Conservation (phyloP, 2,113 vertebrate genomes). For the Cynoglossus semilaevis region DNA sequence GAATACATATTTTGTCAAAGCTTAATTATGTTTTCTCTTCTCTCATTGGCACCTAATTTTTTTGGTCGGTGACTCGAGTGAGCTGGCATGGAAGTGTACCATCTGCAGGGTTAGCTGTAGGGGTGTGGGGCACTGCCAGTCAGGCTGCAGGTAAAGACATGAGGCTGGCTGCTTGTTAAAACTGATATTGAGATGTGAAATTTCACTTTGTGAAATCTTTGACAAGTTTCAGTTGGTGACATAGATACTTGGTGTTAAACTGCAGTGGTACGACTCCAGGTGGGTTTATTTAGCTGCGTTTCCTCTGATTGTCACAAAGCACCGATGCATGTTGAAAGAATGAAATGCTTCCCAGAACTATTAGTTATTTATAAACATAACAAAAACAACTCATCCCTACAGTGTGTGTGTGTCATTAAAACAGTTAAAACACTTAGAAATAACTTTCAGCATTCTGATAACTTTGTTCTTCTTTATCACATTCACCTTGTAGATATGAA, state of each 20-base stretch:
- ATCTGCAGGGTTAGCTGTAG: background rate
- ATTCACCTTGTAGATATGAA: too few species aligned
- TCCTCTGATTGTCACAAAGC: too few species aligned
- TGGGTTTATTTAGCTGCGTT: background rate
- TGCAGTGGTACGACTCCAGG: background rate
- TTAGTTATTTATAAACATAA: too few species aligned
- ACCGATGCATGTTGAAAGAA: too few species aligned
- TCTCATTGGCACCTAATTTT: background rate
- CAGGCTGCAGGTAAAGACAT: slow-evolving; percentile 16
- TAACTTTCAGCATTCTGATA: too few species aligned
- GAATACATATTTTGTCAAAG: background rate
- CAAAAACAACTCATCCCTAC: too few species aligned
- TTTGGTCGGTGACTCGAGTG: slow-evolving; percentile 1
- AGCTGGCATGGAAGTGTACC: slow-evolving; percentile 1
- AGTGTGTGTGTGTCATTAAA: too few species aligned
- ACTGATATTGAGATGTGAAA: slow-evolving; percentile 21
- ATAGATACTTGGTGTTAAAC: background rate
- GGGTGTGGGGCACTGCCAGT: slow-evolving; percentile 3
- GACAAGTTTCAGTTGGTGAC: slow-evolving; percentile 10
- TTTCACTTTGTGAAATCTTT: slow-evolving; percentile 14
- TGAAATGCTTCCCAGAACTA: too few species aligned
- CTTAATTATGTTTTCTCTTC: slow-evolving; percentile 4
- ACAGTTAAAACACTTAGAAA: too few species aligned
- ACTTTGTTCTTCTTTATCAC: too few species aligned
- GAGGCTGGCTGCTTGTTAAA: background rate